Percentiles rank a stretch among this genome's conserved stretches.
Conservation (phyloP, 2,113 vertebrate genomes). For the Ceyx melanurus region DNA sequence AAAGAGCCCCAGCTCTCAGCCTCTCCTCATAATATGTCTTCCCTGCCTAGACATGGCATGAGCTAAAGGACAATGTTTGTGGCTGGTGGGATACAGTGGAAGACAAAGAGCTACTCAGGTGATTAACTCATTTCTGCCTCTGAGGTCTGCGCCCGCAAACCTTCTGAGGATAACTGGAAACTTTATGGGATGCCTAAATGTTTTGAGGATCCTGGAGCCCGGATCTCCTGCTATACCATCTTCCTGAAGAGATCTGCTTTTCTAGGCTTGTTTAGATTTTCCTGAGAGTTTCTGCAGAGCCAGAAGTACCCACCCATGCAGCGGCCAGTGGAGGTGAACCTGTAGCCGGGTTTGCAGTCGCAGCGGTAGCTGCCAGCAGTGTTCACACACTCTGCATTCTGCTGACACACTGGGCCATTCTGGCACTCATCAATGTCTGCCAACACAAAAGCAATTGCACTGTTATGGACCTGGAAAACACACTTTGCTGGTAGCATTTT, state of each 20-base stretch:
- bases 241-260: not conserved
- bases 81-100: not conserved
- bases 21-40: not conserved
- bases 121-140: not conserved
- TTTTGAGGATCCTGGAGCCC: not conserved
- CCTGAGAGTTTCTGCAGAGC: not conserved
- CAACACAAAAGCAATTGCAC: not conserved
- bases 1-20: too few species aligned
- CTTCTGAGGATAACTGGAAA: not conserved
- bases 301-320: conserved; percentile 81
- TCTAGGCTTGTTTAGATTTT: not conserved
- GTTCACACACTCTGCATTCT: conserved; percentile 91
- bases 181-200: not conserved
- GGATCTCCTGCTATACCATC: not conserved
- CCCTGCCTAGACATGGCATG: fast-evolving
- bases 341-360: conserved; percentile 92
- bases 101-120: not conserved
- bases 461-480: not conserved
- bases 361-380: conserved; percentile 92
- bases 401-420: conserved; percentile 94
- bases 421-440: conserved; percentile 97
- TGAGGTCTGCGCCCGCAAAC: not conserved
- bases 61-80: not conserved
- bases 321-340: conserved; percentile 88
- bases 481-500: not conserved